Conservation (phyloP, 2,113 vertebrate species). For the Felis catus region DNA sequence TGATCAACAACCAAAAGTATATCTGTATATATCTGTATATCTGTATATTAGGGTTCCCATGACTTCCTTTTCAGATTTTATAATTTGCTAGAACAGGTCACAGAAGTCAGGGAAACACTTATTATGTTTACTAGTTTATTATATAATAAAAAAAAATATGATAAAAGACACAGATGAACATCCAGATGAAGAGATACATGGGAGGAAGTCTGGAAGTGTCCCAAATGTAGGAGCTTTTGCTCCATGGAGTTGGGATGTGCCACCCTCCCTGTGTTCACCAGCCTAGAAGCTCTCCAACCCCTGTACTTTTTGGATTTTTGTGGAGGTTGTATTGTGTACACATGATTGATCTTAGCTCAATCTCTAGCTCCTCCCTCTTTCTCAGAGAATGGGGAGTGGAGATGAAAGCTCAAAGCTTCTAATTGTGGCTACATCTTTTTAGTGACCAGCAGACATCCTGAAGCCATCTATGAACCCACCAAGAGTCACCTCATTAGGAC, state of each 20-base stretch:
- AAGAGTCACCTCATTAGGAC: neutral
- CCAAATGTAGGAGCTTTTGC: neutral
- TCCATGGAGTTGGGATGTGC: neutral
- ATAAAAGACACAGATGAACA: neutral
- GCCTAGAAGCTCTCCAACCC: neutral
- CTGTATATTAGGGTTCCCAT: neutral
- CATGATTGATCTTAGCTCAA: neutral
- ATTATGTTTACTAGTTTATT: neutral
- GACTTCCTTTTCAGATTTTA: neutral
- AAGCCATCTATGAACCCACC: neutral
- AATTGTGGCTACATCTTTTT: neutral
- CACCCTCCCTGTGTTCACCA: neutral
- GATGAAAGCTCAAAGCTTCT: neutral
- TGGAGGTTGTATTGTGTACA: neutral
- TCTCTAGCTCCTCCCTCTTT: neutral
- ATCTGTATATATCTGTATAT: no score
- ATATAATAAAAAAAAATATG: neutral
- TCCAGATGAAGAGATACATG: neutral
- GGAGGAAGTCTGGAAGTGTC: neutral
- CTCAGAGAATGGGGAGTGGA: neutral
- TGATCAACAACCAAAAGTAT: neutral
- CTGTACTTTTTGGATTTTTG: neutral
- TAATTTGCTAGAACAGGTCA: neutral
- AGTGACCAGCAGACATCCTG: neutral
- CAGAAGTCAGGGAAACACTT: neutral